These are phyloP conservation scores for Oreochromis mossambicus DNA, from an alignment of 2,797 vertebrate species.

Conservation along the genomic window DNA sequence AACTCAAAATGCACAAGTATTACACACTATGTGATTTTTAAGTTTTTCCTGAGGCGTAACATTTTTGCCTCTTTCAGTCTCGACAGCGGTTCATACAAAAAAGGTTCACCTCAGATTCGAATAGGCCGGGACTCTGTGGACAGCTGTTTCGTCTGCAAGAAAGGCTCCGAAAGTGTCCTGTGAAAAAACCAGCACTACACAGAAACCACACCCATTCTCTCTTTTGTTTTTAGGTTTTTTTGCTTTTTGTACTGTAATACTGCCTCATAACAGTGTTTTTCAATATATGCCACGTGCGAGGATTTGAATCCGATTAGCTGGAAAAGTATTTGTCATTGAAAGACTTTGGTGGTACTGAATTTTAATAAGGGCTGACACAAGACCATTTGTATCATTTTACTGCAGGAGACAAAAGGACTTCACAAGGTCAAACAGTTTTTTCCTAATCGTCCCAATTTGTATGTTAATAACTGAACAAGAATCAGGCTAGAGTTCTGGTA, in stretches of 20 bases:
- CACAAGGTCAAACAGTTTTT: slow-evolving; percentile 11
- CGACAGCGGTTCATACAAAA: slow-evolving; percentile 75
- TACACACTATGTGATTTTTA: neutral
- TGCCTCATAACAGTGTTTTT: slow-evolving; percentile 5
- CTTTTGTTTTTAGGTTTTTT: neutral
- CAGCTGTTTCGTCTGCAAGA: slow-evolving; percentile 79
- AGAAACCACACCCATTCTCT: neutral
- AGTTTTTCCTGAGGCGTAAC: neutral
- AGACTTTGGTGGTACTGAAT: slow-evolving; percentile 32
- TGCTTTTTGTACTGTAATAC: neutral
- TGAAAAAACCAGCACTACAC: slow-evolving; percentile 61
- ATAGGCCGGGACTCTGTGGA: slow-evolving; percentile 81
- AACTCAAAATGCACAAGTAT: neutral
- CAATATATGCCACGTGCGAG: neutral
- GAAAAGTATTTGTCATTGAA: slow-evolving; percentile 16
- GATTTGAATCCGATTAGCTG: slow-evolving; percentile 26
- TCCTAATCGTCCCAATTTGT: slow-evolving; percentile 4
- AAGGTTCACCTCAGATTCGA: slow-evolving; percentile 85
- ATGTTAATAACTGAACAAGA: neutral
- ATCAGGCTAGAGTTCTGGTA: neutral
- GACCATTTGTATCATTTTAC: neutral
- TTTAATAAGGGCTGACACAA: neutral
- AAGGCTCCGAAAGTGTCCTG: slow-evolving; percentile 84
- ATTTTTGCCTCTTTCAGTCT: slow-evolving; percentile 70
- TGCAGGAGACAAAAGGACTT: slow-evolving; percentile 20